Conservation (phyloP, 2,888 invertebrate genomes). For the Flexamia atlantica region DNA sequence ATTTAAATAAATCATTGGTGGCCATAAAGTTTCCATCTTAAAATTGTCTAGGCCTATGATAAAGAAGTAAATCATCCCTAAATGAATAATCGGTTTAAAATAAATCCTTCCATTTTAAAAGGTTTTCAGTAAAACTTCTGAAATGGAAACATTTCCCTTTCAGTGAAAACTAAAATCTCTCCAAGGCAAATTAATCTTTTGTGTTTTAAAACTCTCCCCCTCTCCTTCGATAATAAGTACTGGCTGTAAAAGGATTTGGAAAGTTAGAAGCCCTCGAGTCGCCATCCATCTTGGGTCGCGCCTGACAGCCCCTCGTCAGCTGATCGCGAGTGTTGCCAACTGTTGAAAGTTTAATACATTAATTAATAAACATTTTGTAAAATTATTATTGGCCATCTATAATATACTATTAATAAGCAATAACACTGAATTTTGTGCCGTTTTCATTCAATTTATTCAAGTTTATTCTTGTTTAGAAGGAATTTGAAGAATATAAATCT, state of each 20-base stretch:
- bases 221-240: slow-evolving; percentile 49
- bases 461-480: neutral
- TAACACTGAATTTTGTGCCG: no score
- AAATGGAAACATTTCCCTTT: slow-evolving; percentile 15
- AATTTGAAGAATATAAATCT: neutral
- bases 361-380: neutral
- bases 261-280: slow-evolving; percentile 45
- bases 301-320: slow-evolving; percentile 30
- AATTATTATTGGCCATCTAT: neutral
- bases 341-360: slow-evolving; percentile 4
- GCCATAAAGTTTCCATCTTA: no score
- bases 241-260: slow-evolving; percentile 55
- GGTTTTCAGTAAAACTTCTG: neutral
- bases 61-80: slow-evolving; percentile 2
- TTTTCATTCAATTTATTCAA: neutral
- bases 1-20: no score
- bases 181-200: slow-evolving; percentile 47
- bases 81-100: slow-evolving; percentile 13
- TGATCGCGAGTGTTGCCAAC: slow-evolving; percentile 36
- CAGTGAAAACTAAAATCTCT: slow-evolving; percentile 49
- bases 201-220: slow-evolving; percentile 46
- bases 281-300: slow-evolving; percentile 43
- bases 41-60: no score
- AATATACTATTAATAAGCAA: neutral
- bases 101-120: slow-evolving; percentile 6